Evolutionary conservation across 2,113 vertebrate species (phyloP).

Genomic region (Microcebus lehilahytsara): DNA sequence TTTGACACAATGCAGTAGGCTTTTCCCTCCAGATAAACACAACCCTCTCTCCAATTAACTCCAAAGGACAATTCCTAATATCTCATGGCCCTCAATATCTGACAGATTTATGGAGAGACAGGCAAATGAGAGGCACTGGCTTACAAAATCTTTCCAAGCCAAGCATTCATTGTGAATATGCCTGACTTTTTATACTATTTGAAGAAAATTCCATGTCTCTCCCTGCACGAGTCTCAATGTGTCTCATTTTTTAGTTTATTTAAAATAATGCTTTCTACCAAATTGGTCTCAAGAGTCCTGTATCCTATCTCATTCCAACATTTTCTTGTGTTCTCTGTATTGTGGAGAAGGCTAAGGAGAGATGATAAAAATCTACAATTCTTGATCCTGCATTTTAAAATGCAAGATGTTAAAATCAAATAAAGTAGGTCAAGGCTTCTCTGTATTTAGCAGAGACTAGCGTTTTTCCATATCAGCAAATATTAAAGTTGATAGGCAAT

Average conservation of each 20-base stretch:
- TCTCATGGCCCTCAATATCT: not conserved
- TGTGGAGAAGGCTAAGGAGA: conserved; percentile 52
- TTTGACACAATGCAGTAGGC: not conserved
- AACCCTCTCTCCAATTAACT: not conserved
- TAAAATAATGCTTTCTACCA: conserved; percentile 62
- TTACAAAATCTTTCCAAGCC: conserved; percentile 8
- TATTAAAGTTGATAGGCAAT: conserved; percentile 72
- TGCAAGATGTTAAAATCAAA: conserved; percentile 73
- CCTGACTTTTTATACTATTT: not conserved
- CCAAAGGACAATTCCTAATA: not conserved
- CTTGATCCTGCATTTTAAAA: conserved; percentile 70
- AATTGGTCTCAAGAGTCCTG: conserved; percentile 59
- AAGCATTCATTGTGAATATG: conserved; percentile 14
- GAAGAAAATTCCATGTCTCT: conserved; percentile 39
- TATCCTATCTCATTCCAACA: conserved; percentile 37
- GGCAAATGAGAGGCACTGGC: not conserved
- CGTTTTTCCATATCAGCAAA: conserved; percentile 64
- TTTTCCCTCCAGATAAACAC: conserved; percentile 19
- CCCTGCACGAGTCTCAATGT: not conserved
- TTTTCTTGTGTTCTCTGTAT: conserved; percentile 49
- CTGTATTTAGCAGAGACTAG: conserved; percentile 52
- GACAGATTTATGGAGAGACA: conserved; percentile 43
- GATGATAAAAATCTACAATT: conserved; percentile 67
- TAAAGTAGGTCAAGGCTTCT: conserved; percentile 73
- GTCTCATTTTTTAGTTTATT: conserved; percentile 54